Percentiles rank a stretch among this genome's conserved stretches.
Conservation (phyloP, 2,888 invertebrate genomes). For the Cataglyphis albicans region DNA sequence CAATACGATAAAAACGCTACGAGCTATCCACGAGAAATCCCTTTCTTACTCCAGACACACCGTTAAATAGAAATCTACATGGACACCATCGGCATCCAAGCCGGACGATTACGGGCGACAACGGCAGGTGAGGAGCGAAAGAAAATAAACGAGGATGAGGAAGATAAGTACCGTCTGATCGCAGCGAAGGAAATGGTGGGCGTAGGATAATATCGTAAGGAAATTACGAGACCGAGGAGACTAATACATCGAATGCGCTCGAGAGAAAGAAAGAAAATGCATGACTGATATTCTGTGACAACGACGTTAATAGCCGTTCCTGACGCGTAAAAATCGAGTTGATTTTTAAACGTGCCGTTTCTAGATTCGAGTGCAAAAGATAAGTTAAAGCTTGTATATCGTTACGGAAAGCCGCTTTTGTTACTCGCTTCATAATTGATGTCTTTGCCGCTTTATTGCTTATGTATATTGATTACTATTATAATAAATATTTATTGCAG, state of each 20-base stretch:
- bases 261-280: constrained; percentile 6
- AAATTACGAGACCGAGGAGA: constrained; percentile 43
- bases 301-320: constrained; percentile 32
- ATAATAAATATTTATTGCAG: constrained; percentile 5
- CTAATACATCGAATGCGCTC: constrained; percentile 29
- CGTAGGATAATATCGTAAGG: constrained; percentile 47
- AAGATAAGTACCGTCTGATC: constrained; percentile 20
- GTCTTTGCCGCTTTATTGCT: constrained; percentile 11
- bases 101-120: constrained; percentile 51
- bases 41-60: constrained; percentile 53
- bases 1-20: constrained; percentile 59
- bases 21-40: constrained; percentile 66
- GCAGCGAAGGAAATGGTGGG: constrained; percentile 48
- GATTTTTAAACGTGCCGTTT: constrained; percentile 36
- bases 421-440: constrained; percentile 7
- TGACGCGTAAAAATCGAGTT: constrained; percentile 3
- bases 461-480: constrained; percentile 22
- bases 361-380: constrained; percentile 26
- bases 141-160: constrained; percentile 40
- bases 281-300: constrained; percentile 44
- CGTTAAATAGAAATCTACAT: constrained; percentile 65
- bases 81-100: constrained; percentile 37
- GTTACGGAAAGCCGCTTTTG: not conserved
- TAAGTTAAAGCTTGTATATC: not conserved
- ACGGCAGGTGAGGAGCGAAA: constrained; percentile 38